Percentiles rank a stretch among this genome's conserved stretches.
These are phyloP conservation scores for Halcyon chelicuti DNA, from an alignment of 2,797 vertebrate genomes.

Conservation along the genomic window DNA sequence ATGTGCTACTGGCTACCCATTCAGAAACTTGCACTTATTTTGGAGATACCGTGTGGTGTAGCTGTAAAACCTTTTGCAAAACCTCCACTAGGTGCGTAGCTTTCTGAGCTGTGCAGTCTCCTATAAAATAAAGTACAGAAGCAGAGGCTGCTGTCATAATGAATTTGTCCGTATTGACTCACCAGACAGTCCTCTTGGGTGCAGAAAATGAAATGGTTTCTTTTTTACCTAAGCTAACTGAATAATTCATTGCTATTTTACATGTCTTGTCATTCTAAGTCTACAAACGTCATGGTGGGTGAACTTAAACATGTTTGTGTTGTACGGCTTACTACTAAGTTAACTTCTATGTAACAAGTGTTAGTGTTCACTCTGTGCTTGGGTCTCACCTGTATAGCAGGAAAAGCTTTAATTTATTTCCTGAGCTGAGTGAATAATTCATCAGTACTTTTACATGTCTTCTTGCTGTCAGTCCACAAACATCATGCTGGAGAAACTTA, in stretches of 20 bases:
- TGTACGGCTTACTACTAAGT: not conserved
- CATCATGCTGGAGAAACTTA: not conserved
- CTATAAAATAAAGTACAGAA: not conserved
- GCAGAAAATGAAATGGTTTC: not conserved
- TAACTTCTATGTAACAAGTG: not conserved
- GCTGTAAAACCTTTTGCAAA: not conserved
- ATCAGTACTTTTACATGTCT: not conserved
- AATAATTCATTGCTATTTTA: not conserved
- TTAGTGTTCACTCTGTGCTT: not conserved
- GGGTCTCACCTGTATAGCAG: not conserved
- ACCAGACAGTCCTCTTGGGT: not conserved
- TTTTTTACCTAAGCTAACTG: not conserved
- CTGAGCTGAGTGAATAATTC: slow-evolving; percentile 46
- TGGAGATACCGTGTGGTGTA: not conserved
- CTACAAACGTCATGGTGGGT: not conserved
- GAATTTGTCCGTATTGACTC: rapidly evolving
- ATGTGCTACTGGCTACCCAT: not conserved
- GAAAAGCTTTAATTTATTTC: slow-evolving; percentile 40
- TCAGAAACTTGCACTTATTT: rapidly evolving
- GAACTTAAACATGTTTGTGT: not conserved
- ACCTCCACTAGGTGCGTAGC: not conserved
- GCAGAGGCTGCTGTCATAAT: not conserved
- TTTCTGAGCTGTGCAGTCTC: not conserved
- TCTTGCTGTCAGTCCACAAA: not conserved
- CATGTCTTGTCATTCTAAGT: not conserved